These are phyloP conservation scores for Drosophila repleta DNA, from an alignment of 1,140 invertebrate species.

Conservation along the genomic window DNA sequence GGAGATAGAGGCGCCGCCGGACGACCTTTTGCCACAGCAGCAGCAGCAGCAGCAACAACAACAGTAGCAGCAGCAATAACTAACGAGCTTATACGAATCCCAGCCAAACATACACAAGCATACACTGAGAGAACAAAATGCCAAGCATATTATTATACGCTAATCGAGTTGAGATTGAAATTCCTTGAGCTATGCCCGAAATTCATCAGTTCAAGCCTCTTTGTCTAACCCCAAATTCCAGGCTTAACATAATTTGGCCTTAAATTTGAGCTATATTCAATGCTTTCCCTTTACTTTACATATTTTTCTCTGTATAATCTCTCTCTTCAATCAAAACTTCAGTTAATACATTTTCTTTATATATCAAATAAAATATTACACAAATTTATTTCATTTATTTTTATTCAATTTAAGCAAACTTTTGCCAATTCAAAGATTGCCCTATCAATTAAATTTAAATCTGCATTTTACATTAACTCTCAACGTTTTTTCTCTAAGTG, in stretches of 20 bases:
- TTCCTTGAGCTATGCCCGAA: neutral
- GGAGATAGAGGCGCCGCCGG: constrained; percentile 26
- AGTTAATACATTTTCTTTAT: too few relatives aligned
- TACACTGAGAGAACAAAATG: neutral
- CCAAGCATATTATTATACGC: neutral
- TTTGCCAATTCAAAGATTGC: too few relatives aligned
- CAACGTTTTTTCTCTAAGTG: too few relatives aligned
- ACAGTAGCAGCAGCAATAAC: constrained; percentile 51
- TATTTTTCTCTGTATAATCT: neutral
- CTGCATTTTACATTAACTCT: too few relatives aligned
- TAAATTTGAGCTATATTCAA: neutral
- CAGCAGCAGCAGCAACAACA: constrained; percentile 1
- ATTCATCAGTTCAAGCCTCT: neutral
- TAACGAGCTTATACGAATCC: constrained; percentile 67
- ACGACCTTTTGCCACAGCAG: constrained; percentile 62
- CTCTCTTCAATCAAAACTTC: neutral
- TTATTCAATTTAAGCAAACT: too few relatives aligned
- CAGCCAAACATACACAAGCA: constrained; percentile 15
- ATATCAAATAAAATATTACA: too few relatives aligned
- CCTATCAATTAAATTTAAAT: neutral
- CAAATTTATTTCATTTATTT: too few relatives aligned
- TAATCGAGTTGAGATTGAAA: neutral
- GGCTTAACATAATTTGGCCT: neutral
- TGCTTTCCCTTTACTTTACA: neutral
- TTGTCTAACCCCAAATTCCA: neutral